These are phyloP conservation scores for Enteromius unitaeniatus DNA, from an alignment of 2,797 vertebrate species.

Conservation along the genomic window DNA sequence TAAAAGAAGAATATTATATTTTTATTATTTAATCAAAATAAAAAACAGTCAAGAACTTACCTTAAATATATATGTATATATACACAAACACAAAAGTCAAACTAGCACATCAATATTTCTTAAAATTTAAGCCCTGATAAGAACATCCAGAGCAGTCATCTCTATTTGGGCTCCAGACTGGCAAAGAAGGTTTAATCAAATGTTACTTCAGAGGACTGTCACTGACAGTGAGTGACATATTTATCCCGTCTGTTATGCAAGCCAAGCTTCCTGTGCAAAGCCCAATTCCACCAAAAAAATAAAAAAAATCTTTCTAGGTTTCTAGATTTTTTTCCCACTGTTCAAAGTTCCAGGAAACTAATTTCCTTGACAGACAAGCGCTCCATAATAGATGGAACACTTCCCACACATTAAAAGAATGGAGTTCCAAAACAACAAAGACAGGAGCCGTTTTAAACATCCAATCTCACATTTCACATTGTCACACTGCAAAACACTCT, in stretches of 20 bases:
- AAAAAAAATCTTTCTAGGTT: conserved; percentile 70
- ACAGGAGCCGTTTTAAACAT: conserved; percentile 79
- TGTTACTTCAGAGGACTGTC: conserved; percentile 71
- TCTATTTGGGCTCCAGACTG: conserved; percentile 20
- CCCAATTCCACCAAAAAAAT: conserved; percentile 75
- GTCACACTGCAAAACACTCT: conserved; percentile 82
- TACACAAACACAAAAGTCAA: not conserved
- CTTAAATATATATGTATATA: no score
- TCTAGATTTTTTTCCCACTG: conserved; percentile 64
- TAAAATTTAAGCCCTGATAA: conserved; percentile 1
- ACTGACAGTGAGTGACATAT: conserved; percentile 79
- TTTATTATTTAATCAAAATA: not conserved
- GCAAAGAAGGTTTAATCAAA: conserved; percentile 42
- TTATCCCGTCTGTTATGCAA: conserved; percentile 79
- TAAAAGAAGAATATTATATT: not conserved
- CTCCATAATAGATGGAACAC: conserved; percentile 78
- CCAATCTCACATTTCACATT: conserved; percentile 80
- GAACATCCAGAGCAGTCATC: conserved; percentile 4
- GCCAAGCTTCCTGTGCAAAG: conserved; percentile 74
- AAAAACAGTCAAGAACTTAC: not conserved
- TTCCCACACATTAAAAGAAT: conserved; percentile 77
- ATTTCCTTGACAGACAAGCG: conserved; percentile 81
- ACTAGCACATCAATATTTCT: conserved; percentile 10
- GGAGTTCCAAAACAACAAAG: conserved; percentile 76
- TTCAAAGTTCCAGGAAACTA: conserved; percentile 67